Percentiles rank a stretch among this genome's conserved stretches.
phyloP scores from a whole-genome alignment of 2,888 invertebrate genomes.

The Oegoconia quadripuncta region DNA sequence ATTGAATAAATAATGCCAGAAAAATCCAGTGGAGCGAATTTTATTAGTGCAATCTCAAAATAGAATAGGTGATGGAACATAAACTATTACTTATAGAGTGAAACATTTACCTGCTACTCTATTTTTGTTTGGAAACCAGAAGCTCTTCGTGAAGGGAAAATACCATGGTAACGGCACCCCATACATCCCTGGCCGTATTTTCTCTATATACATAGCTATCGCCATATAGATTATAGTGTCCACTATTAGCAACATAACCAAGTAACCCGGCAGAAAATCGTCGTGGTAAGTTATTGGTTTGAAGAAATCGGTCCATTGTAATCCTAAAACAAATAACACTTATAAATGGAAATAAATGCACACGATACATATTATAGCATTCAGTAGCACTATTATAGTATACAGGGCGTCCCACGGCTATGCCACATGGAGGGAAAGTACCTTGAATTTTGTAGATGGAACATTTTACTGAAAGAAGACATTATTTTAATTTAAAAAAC shows the following conservation, averaged over 20 bases:
- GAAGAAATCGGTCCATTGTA: constrained; percentile 83
- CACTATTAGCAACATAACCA: constrained; percentile 85
- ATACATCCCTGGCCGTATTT: constrained; percentile 90
- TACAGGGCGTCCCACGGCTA: no score
- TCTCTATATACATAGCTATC: constrained; percentile 92
- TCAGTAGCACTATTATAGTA: no score
- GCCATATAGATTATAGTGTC: constrained; percentile 85
- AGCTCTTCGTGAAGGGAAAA: constrained; percentile 84
- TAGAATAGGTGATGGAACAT: no score
- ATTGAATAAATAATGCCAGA: neutral
- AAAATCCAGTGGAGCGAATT: no score
- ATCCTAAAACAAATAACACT: constrained; percentile 48
- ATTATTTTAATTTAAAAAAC: no score
- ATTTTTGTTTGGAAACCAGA: constrained; percentile 70
- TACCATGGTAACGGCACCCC: constrained; percentile 92
- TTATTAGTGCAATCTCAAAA: no score
- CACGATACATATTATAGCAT: neutral
- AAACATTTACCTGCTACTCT: constrained; percentile 52
- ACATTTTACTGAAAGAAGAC: no score
- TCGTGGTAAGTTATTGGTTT: constrained; percentile 85
- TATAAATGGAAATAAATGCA: neutral
- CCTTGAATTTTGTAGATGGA: no score
- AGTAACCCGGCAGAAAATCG: constrained; percentile 82
- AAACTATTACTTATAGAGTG: neutral
- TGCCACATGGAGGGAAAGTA: no score